These are phyloP conservation scores for Hesperia comma DNA, from an alignment of 2,888 invertebrate species.

Conservation along the genomic window DNA sequence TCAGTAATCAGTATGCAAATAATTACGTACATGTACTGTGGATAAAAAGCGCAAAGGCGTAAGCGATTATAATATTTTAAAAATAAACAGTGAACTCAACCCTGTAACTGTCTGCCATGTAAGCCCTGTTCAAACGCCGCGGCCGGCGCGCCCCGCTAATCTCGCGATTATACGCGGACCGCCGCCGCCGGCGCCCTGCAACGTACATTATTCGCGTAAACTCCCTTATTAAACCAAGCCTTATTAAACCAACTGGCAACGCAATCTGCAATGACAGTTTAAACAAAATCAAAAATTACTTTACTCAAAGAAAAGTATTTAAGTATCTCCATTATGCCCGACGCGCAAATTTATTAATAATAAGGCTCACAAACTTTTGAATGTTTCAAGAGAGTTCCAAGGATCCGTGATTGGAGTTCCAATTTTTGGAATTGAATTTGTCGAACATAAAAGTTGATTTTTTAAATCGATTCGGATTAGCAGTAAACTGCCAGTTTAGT, in stretches of 20 bases:
- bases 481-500: background rate
- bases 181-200: conserved; percentile 2
- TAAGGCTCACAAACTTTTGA: no score
- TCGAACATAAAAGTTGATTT: background rate
- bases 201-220: conserved; percentile 20
- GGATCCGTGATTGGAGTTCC: background rate
- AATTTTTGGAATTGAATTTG: background rate
- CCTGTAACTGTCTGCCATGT: background rate
- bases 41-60: no score
- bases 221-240: conserved; percentile 23
- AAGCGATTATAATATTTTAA: background rate
- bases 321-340: background rate
- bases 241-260: conserved; percentile 22
- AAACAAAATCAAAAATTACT: conserved; percentile 10
- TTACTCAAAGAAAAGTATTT: background rate
- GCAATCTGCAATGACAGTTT: conserved; percentile 13
- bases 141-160: conserved; percentile 18
- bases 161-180: conserved; percentile 22
- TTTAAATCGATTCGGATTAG: background rate
- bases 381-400: background rate
- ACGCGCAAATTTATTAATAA: no score
- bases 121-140: conserved; percentile 5
- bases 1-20: no score
- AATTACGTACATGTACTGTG: no score
- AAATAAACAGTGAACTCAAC: background rate